Evolutionary conservation across 2,888 invertebrate species (phyloP).

Genomic region (Tanytarsus gracilentus): DNA sequence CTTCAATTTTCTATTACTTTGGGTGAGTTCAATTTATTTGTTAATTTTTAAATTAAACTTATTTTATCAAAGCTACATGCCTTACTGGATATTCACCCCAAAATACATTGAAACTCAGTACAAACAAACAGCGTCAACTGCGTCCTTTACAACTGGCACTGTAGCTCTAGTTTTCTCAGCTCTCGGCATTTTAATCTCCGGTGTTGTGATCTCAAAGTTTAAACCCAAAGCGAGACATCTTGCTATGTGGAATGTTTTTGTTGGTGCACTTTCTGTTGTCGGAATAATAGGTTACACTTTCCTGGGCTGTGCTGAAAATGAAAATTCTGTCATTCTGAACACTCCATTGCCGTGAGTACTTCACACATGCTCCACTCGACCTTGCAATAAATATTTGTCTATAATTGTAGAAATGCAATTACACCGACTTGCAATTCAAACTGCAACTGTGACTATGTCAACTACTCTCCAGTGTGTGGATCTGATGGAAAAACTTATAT

Average conservation of each 20-base stretch:
- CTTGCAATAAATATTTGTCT: not conserved
- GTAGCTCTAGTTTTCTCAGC: conserved; percentile 62
- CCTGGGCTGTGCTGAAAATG: conserved; percentile 56
- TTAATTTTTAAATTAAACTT: not conserved
- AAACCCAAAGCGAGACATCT: conserved; percentile 57
- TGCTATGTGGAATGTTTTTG: conserved; percentile 60
- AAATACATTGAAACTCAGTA: conserved; percentile 79
- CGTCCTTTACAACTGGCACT: conserved; percentile 65
- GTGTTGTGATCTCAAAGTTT: conserved; percentile 55
- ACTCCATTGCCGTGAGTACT: conserved; percentile 33
- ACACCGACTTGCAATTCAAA: conserved; percentile 49
- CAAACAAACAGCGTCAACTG: conserved; percentile 62
- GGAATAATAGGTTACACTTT: conserved; percentile 57
- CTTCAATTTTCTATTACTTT: conserved; percentile 62
- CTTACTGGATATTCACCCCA: conserved; percentile 72
- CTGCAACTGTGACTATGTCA: conserved; percentile 60
- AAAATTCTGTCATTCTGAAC: conserved; percentile 43
- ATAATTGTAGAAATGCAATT: not conserved
- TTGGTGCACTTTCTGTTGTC: conserved; percentile 52
- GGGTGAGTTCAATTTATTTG: conserved; percentile 41
- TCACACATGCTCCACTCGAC: not conserved
- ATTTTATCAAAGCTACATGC: conserved; percentile 44
- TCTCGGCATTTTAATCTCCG: conserved; percentile 57
- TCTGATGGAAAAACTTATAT: conserved; percentile 59
- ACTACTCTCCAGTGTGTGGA: conserved; percentile 65